Conservation (phyloP, 2,797 vertebrate species). For the Anguilla obscura region DNA sequence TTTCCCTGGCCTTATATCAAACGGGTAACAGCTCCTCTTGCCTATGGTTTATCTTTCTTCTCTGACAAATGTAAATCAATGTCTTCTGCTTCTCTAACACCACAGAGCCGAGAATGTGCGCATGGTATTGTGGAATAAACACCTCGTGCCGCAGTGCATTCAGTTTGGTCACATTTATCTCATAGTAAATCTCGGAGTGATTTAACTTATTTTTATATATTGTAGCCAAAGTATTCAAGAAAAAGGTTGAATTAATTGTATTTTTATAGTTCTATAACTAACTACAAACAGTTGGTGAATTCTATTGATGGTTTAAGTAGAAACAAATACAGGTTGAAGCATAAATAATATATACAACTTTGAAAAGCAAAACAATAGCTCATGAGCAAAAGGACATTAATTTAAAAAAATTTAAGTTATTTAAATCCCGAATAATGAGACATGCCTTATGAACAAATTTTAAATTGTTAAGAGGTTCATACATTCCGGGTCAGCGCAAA, state of each 20-base stretch:
- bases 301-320: neutral
- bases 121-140: conserved; percentile 11
- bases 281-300: neutral
- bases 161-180: conserved; percentile 16
- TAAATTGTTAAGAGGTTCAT: neutral
- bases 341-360: neutral
- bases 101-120: conserved; percentile 40
- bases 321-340: neutral
- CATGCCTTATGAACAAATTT: neutral
- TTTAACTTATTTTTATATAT: conserved; percentile 22
- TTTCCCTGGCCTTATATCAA: conserved; percentile 82
- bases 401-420: neutral
- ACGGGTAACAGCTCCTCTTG: conserved; percentile 65
- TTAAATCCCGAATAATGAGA: neutral
- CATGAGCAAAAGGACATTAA: neutral
- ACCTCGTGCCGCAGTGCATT: conserved; percentile 29
- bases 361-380: neutral
- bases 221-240: conserved; percentile 17
- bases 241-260: neutral
- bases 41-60: conserved; percentile 67
- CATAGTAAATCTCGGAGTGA: neutral
- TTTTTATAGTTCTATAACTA: neutral
- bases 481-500: neutral
- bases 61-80: conserved; percentile 76
- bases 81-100: conserved; percentile 60